A percentile compares a stretch with the other conserved stretches of the same genome.
Conservation (phyloP, 2,888 invertebrate genomes). For the Chelonus formosanus region DNA sequence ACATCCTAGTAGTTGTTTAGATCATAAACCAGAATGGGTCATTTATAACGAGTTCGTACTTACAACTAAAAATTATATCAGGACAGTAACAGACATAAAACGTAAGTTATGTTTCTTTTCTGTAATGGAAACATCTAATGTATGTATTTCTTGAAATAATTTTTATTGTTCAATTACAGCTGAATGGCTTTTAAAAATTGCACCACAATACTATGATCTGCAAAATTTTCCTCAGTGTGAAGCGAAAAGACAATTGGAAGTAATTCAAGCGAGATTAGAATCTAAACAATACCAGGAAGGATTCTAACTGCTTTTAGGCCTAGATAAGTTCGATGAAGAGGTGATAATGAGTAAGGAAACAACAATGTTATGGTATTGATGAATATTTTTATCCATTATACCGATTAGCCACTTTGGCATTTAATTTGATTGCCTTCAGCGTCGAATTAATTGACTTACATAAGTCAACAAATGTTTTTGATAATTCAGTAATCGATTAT, state of each 20-base stretch:
- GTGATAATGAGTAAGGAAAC: background rate
- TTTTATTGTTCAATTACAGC: conserved; percentile 67
- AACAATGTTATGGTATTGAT: background rate
- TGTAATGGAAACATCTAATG: too few species aligned
- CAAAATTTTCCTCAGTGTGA: conserved; percentile 98
- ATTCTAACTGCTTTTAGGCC: conserved; percentile 70
- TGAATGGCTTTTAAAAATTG: conserved; percentile 93
- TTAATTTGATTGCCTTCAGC: too few species aligned
- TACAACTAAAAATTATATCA: conserved; percentile 99
- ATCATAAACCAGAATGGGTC: conserved; percentile 99
- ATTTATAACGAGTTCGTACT: conserved; percentile 99
- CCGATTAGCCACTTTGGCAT: too few species aligned
- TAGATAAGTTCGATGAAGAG: conserved; percentile 46
- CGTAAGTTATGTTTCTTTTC: conserved; percentile 73
- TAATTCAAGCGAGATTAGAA: conserved; percentile 85
- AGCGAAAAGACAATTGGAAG: conserved; percentile 90
- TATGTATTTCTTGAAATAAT: background rate
- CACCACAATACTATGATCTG: conserved; percentile 98
- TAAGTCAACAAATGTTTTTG: too few species aligned
- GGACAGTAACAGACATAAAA: conserved; percentile 98
- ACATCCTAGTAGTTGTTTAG: conserved; percentile 98
- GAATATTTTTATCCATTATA: too few species aligned
- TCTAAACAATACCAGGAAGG: conserved; percentile 89
- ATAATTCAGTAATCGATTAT: too few species aligned
- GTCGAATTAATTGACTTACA: too few species aligned